Evolutionary conservation across 1,140 invertebrate species (phyloP).

Genomic region (Cardiocondyla obscurior): DNA sequence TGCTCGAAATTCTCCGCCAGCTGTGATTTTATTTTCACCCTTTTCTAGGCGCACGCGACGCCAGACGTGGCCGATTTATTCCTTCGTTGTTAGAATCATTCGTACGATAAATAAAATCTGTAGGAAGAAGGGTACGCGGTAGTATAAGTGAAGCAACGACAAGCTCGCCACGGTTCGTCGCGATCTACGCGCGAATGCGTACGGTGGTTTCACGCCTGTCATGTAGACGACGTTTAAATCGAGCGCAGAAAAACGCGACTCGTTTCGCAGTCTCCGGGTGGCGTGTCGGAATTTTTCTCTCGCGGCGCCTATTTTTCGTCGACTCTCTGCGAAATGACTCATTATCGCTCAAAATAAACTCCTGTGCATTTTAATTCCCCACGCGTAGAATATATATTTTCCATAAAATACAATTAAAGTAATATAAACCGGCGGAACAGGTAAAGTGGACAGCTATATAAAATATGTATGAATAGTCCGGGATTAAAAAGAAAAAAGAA

Average conservation of each 20-base stretch:
- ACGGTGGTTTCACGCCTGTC: slow-evolving; percentile 43
- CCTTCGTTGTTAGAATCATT: slow-evolving; percentile 40
- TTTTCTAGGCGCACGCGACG: slow-evolving; percentile 46
- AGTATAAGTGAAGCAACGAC: background rate
- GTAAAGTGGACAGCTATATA: background rate
- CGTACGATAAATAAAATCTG: slow-evolving; percentile 67
- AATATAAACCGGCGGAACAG: background rate
- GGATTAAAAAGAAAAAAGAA: background rate
- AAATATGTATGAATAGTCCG: background rate
- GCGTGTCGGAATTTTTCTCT: slow-evolving; percentile 48
- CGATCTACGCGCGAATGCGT: slow-evolving; percentile 43
- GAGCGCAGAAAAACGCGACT: slow-evolving; percentile 60
- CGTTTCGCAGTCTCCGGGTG: background rate
- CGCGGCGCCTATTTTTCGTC: slow-evolving; percentile 22
- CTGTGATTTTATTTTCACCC: slow-evolving; percentile 66
- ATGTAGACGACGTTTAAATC: slow-evolving; percentile 65
- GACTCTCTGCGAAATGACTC: slow-evolving; percentile 40
- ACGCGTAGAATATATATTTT: background rate
- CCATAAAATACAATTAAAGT: background rate
- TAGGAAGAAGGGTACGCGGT: background rate
- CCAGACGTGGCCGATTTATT: slow-evolving; percentile 76
- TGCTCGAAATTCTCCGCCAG: slow-evolving; percentile 29
- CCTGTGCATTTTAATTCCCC: background rate
- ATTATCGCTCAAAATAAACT: slow-evolving; percentile 45
- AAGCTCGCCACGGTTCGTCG: slow-evolving; percentile 38